Conservation (phyloP, 1,140 invertebrate species). For the Drosophila kanapiae region DNA sequence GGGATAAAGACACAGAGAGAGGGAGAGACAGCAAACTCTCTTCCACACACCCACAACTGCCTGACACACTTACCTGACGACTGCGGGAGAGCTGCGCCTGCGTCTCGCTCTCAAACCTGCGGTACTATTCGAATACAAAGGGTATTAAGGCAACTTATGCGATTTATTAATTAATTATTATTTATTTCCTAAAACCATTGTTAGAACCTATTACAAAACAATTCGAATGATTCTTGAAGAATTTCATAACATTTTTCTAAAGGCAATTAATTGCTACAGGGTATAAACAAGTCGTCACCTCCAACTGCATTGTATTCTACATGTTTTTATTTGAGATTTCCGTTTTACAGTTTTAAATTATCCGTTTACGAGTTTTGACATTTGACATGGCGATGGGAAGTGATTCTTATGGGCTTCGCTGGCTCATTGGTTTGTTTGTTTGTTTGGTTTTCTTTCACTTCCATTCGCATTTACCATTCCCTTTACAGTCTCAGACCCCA, state of each 20-base stretch:
- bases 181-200: too few relatives aligned
- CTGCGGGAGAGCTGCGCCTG: conserved; percentile 49
- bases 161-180: too few relatives aligned
- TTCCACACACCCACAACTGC: conserved; percentile 51
- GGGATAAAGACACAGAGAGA: neutral
- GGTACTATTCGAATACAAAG: neutral
- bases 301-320: neutral
- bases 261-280: neutral
- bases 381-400: conserved; percentile 74
- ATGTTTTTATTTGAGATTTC: conserved; percentile 73
- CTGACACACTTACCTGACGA: conserved; percentile 77
- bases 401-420: conserved; percentile 68
- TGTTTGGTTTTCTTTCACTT: conserved; percentile 46
- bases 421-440: conserved; percentile 45
- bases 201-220: too few relatives aligned
- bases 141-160: too few relatives aligned
- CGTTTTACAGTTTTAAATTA: conserved; percentile 54
- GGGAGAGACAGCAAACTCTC: conserved; percentile 22
- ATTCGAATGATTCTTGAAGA: neutral
- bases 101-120: conserved; percentile 22
- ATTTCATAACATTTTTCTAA: neutral
- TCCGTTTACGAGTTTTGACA: conserved; percentile 45
- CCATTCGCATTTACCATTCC: conserved; percentile 30
- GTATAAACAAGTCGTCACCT: neutral
- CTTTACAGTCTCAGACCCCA: neutral